phyloP scores from a whole-genome alignment of 2,113 vertebrate genomes.

The Macrotis lagotis region DNA sequence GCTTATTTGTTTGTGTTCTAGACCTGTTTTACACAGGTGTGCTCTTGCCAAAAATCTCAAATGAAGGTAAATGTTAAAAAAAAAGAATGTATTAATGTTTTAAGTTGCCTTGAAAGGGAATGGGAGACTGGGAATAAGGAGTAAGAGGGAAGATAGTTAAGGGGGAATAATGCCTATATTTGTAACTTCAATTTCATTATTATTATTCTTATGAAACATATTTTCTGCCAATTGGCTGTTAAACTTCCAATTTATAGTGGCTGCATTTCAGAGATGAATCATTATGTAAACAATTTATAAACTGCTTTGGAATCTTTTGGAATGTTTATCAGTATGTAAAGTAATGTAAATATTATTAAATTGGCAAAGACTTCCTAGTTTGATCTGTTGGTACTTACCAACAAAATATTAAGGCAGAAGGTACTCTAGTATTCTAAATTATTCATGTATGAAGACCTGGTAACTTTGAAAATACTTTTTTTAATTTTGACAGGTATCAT shows the following conservation, averaged over 20 bases:
- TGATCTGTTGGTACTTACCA: neutral
- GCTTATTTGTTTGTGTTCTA: constrained; percentile 24
- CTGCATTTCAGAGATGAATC: constrained; percentile 41
- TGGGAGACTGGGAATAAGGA: neutral
- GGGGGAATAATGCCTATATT: constrained; percentile 10
- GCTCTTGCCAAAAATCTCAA: constrained; percentile 31
- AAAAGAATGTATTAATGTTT: constrained; percentile 27
- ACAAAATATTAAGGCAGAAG: neutral
- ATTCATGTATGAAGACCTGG: neutral
- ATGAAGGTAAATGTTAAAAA: constrained; percentile 30
- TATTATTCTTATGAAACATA: constrained; percentile 24
- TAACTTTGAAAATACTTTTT: constrained; percentile 29
- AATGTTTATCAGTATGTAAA: neutral
- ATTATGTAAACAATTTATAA: neutral
- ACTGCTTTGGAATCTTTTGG: neutral
- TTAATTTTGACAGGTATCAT: constrained; percentile 40
- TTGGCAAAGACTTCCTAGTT: neutral
- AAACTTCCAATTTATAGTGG: constrained; percentile 26
- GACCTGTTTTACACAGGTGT: constrained; percentile 3
- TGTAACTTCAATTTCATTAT: neutral
- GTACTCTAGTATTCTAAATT: neutral
- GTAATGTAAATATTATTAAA: neutral
- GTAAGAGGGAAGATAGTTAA: neutral
- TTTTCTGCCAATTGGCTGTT: constrained; percentile 43
- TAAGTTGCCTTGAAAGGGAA: constrained; percentile 1